Evolutionary conservation across 2,113 vertebrate genomes (phyloP).

Genomic region (Phoxinus phoxinus): DNA sequence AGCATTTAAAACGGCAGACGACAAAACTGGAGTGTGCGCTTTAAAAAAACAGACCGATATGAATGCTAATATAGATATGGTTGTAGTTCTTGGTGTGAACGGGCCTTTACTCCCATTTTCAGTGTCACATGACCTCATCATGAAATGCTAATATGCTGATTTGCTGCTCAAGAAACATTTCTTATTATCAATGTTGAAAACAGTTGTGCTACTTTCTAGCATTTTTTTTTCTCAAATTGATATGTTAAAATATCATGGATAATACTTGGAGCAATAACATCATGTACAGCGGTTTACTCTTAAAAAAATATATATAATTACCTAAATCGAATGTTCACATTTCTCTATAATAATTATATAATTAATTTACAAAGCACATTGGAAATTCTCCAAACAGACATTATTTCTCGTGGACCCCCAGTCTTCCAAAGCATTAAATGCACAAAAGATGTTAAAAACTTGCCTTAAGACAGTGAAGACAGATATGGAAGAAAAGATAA

Average conservation of each 20-base stretch:
- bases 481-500: not conserved
- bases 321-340: not conserved
- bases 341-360: not conserved
- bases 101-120: not conserved
- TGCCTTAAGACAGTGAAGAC: constrained; percentile 6
- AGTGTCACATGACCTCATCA: not conserved
- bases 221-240: not conserved
- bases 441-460: not conserved
- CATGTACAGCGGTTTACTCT: not conserved
- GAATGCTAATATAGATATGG: too few species aligned
- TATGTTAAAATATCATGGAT: not conserved
- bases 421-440: not conserved
- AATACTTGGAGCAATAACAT: not conserved
- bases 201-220: too few species aligned
- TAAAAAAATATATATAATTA: too few species aligned
- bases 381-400: not conserved
- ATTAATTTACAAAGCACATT: not conserved
- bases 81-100: too few species aligned
- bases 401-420: not conserved
- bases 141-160: not conserved
- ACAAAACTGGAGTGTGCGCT: too few species aligned
- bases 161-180: not conserved
- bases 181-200: not conserved
- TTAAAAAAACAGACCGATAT: too few species aligned
- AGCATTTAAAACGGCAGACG: too few species aligned